Conservation (phyloP, 2,797 vertebrate genomes). For the Sebastes melanostomus region DNA sequence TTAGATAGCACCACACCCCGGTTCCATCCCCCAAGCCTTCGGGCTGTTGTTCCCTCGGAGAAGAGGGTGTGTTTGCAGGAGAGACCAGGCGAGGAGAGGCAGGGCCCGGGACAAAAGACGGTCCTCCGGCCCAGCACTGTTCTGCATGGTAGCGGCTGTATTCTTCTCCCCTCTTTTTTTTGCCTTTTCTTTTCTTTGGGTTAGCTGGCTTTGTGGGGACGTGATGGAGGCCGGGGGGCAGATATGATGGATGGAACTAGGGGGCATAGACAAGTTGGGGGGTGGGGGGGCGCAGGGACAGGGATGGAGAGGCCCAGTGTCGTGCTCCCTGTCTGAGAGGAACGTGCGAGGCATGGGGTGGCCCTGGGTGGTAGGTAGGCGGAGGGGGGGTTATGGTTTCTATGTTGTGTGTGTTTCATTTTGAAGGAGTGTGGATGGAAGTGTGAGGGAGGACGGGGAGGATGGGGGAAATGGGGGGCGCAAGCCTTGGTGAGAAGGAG, state of each 20-base stretch:
- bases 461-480: not conserved
- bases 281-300: slow-evolving; percentile 15
- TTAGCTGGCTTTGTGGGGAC: slow-evolving; percentile 69
- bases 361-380: slow-evolving; percentile 55
- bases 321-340: slow-evolving; percentile 79
- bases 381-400: slow-evolving; percentile 4
- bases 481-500: not conserved
- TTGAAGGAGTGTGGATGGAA: slow-evolving; percentile 33
- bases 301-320: slow-evolving; percentile 66
- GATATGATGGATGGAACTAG: slow-evolving; percentile 80
- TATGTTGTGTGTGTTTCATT: slow-evolving; percentile 44
- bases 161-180: slow-evolving; percentile 66
- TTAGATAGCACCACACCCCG: slow-evolving; percentile 73
- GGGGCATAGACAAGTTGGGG: slow-evolving; percentile 47
- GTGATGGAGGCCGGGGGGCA: slow-evolving; percentile 67
- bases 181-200: slow-evolving; percentile 71
- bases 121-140: slow-evolving; percentile 68
- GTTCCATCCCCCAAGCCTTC: slow-evolving; percentile 70
- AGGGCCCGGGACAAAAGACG: slow-evolving; percentile 71
- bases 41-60: slow-evolving; percentile 73
- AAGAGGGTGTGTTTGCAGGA: slow-evolving; percentile 78
- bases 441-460: not conserved
- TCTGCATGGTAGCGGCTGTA: slow-evolving; percentile 79
- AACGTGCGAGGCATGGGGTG: slow-evolving; percentile 77
- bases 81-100: slow-evolving; percentile 73